A percentile compares a stretch with the other conserved stretches of the same genome.
phyloP scores from a whole-genome alignment of 2,888 invertebrate species.

The Pristionchus maxplancki region DNA sequence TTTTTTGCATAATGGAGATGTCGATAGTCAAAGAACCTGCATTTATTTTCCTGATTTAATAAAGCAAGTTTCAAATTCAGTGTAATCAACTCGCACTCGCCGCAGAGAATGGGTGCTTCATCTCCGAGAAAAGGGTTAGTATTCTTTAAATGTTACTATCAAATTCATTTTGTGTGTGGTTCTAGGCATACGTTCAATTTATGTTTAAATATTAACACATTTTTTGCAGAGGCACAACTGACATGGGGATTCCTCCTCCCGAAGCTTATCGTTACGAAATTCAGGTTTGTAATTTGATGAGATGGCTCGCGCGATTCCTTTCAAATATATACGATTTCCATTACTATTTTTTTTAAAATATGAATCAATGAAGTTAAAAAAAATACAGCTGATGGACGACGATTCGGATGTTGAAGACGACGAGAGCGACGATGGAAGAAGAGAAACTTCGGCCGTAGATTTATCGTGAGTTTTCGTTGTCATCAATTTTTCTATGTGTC shows the following conservation, averaged over 20 bases:
- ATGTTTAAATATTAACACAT: background rate
- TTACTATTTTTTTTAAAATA: background rate
- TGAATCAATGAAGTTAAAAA: background rate
- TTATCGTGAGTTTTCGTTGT: constrained; percentile 16
- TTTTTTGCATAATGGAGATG: no score
- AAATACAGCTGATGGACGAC: constrained; percentile 23
- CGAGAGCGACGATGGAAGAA: constrained; percentile 50
- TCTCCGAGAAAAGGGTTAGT: constrained; percentile 18
- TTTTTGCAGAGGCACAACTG: background rate
- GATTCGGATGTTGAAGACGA: constrained; percentile 52
- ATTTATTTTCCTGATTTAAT: no score
- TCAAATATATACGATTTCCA: background rate
- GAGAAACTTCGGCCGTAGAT: constrained; percentile 51
- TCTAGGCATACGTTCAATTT: background rate
- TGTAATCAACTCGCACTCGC: background rate
- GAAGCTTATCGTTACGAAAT: constrained; percentile 55
- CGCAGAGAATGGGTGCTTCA: background rate
- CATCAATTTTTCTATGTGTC: background rate
- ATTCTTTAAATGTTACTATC: background rate
- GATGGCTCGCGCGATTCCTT: no score
- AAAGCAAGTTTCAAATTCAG: background rate
- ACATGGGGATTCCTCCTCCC: constrained; percentile 49
- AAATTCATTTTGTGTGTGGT: background rate
- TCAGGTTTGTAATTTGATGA: background rate
- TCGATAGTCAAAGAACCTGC: no score